Percentiles rank a stretch among this genome's conserved stretches.
These are phyloP conservation scores for Alexandromys fortis DNA, from an alignment of 2,113 vertebrate genomes.

Conservation along the genomic window DNA sequence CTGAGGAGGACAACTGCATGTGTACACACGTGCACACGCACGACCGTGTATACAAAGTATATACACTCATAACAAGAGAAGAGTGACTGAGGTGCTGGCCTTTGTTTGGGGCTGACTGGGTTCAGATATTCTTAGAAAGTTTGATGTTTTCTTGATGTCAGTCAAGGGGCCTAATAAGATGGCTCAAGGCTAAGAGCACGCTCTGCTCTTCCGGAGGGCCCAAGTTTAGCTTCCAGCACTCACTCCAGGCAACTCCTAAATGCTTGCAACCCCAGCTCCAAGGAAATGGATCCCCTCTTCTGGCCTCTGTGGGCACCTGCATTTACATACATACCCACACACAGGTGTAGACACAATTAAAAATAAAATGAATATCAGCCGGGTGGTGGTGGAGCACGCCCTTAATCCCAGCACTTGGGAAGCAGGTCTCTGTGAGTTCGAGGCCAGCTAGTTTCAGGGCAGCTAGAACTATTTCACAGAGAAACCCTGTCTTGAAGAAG, in stretches of 20 bases:
- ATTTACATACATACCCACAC: background rate
- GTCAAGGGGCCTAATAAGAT: background rate
- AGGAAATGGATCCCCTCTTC: background rate
- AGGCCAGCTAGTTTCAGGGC: no score
- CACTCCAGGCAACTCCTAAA: background rate
- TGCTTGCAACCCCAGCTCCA: background rate
- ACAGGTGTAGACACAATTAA: background rate
- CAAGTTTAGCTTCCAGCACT: background rate
- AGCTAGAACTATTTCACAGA: no score
- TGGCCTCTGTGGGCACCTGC: background rate
- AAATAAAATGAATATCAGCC: background rate
- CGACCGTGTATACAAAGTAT: background rate
- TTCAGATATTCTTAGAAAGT: background rate
- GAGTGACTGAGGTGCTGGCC: background rate
- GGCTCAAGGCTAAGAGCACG: background rate
- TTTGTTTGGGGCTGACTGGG: background rate
- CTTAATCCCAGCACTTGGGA: no score
- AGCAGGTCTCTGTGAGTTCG: no score
- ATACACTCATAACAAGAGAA: background rate
- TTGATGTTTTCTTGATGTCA: background rate
- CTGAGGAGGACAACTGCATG: background rate
- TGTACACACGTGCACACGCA: background rate
- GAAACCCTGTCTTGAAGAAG: no score
- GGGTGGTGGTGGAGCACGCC: no score
- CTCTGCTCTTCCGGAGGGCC: background rate